Evolutionary conservation across 1,140 invertebrate genomes (phyloP).

Genomic region (Oppia nitens): DNA sequence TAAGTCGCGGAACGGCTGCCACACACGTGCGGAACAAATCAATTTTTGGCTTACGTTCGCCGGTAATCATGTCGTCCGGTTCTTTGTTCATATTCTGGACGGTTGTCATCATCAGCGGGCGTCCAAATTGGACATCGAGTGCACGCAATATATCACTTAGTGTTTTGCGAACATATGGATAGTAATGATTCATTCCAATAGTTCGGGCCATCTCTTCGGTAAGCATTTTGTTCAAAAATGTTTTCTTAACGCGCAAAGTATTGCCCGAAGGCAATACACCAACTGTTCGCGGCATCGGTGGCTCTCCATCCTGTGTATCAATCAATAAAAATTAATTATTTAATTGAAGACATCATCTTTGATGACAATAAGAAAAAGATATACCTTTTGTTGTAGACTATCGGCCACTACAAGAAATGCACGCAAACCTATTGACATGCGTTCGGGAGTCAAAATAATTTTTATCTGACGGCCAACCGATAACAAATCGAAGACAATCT

Average conservation of each 20-base stretch:
- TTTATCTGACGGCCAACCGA: constrained; percentile 87
- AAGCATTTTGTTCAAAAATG: constrained; percentile 84
- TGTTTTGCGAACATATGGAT: constrained; percentile 80
- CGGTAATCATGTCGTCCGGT: constrained; percentile 85
- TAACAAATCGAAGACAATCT: constrained; percentile 94
- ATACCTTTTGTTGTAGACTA: constrained; percentile 76
- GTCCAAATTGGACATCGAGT: constrained; percentile 86
- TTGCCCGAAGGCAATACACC: constrained; percentile 85
- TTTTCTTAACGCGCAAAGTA: constrained; percentile 85
- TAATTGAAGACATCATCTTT: too few species aligned
- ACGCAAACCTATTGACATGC: constrained; percentile 93
- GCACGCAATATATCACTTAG: constrained; percentile 90
- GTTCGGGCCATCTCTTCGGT: constrained; percentile 86
- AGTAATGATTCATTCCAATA: constrained; percentile 92
- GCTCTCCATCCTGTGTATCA: constrained; percentile 66
- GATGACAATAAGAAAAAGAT: not conserved
- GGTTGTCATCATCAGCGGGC: constrained; percentile 86
- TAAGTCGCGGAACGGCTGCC: constrained; percentile 87
- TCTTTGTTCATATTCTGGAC: constrained; percentile 83
- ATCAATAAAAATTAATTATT: not conserved
- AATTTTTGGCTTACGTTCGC: constrained; percentile 92
- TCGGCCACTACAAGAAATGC: constrained; percentile 97
- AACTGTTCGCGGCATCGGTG: constrained; percentile 88
- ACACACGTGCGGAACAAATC: constrained; percentile 96
- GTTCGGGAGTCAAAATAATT: constrained; percentile 84